These are phyloP conservation scores for Athripsodes cinereus DNA, from an alignment of 2,888 invertebrate genomes.

Conservation along the genomic window DNA sequence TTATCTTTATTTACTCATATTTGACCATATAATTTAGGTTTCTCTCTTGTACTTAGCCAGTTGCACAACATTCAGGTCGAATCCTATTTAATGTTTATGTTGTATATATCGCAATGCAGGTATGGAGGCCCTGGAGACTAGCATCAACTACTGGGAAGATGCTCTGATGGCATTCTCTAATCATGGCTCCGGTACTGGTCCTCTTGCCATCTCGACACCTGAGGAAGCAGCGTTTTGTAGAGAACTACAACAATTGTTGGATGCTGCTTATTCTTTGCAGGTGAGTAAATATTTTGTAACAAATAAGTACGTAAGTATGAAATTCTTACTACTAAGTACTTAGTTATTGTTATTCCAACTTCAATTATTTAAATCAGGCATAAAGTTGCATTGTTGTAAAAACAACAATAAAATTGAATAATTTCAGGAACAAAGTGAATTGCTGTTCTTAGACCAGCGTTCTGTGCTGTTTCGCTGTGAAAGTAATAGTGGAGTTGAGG, in stretches of 20 bases:
- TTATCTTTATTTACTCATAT: no score
- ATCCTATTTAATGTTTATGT: no score
- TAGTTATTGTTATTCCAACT: no score
- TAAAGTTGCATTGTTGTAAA: no score
- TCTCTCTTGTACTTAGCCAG: no score
- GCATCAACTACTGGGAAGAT: slow-evolving; percentile 93
- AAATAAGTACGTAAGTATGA: background rate
- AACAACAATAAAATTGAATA: background rate
- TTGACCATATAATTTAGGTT: no score
- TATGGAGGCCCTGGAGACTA: slow-evolving; percentile 88
- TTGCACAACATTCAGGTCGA: no score
- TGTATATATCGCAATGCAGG: no score
- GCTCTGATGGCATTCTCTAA: slow-evolving; percentile 75
- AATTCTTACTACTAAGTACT: background rate
- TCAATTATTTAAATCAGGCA: no score
- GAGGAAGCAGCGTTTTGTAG: slow-evolving; percentile 82
- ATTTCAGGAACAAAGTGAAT: slow-evolving; percentile 74
- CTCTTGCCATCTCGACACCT: slow-evolving; percentile 67
- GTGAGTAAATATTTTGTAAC: slow-evolving; percentile 29
- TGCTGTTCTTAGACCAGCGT: slow-evolving; percentile 81
- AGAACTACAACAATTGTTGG: slow-evolving; percentile 74
- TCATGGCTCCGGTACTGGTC: slow-evolving; percentile 48
- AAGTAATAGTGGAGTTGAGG: slow-evolving; percentile 44
- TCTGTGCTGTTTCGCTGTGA: slow-evolving; percentile 80
- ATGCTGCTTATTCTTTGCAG: slow-evolving; percentile 73